These are phyloP conservation scores for Sphenopsis melanotis DNA, from an alignment of 2,797 vertebrate genomes.

Conservation along the genomic window DNA sequence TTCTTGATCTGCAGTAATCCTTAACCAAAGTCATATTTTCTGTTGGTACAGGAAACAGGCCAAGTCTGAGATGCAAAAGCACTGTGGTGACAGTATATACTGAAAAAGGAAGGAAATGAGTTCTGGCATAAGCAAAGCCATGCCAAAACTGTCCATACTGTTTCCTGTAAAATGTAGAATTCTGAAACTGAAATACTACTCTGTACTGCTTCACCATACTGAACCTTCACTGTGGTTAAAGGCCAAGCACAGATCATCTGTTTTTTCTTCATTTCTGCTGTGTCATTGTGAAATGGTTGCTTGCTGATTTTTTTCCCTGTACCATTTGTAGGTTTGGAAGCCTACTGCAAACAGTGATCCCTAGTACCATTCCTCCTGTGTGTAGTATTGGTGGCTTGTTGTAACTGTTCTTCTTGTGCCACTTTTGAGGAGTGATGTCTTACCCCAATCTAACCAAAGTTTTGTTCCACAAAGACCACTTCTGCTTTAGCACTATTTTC, in stretches of 20 bases:
- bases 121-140: constrained; percentile 37
- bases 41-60: constrained; percentile 49
- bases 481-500: constrained; percentile 67
- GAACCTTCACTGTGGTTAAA: constrained; percentile 65
- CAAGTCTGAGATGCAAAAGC: constrained; percentile 49
- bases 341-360: constrained; percentile 65
- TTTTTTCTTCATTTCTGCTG: constrained; percentile 67
- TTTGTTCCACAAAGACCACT: constrained; percentile 69
- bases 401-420: constrained; percentile 62
- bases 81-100: constrained; percentile 26
- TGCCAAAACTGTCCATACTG: constrained; percentile 24
- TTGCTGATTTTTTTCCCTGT: constrained; percentile 84
- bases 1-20: constrained; percentile 54
- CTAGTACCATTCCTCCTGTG: constrained; percentile 59
- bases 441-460: constrained; percentile 71
- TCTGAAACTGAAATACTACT: background rate
- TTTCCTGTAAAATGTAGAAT: constrained; percentile 6
- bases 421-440: constrained; percentile 65
- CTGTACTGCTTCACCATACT: constrained; percentile 37
- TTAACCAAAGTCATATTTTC: constrained; percentile 47
- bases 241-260: constrained; percentile 71
- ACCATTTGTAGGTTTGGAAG: constrained; percentile 83
- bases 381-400: constrained; percentile 69
- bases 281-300: constrained; percentile 78
- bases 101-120: constrained; percentile 16